phyloP scores from a whole-genome alignment of 2,113 vertebrate species.

The Zeus faber region DNA sequence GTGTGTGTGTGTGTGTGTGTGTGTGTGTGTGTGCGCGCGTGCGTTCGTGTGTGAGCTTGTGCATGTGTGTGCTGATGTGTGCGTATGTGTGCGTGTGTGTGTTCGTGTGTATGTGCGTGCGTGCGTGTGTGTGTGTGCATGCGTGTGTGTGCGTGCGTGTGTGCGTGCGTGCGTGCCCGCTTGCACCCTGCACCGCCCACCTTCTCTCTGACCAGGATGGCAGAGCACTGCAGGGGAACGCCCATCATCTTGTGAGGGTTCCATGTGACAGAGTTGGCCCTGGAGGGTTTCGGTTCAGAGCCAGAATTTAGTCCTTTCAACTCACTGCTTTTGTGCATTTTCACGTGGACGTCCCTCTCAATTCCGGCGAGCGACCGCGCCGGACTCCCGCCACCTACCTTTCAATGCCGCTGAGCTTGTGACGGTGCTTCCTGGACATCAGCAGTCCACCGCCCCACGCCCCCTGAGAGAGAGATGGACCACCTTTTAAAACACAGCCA shows the following conservation, averaged over 20 bases:
- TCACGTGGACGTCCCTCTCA: neutral
- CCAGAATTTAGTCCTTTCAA: neutral
- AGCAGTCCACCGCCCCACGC: conserved; percentile 96
- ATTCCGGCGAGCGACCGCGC: too few relatives aligned
- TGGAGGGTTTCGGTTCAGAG: conserved; percentile 54
- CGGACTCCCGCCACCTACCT: conserved; percentile 67
- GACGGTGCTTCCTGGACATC: conserved; percentile 96
- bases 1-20: neutral
- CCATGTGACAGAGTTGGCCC: conserved; percentile 98
- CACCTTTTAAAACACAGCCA: neutral
- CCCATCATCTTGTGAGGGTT: conserved; percentile 99
- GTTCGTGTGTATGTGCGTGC: conserved; percentile 7
- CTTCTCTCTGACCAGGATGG: conserved; percentile 96
- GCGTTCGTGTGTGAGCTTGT: too few relatives aligned
- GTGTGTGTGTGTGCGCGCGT: conserved; percentile 15
- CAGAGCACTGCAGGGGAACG: conserved; percentile 93
- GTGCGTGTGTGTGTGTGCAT: too few relatives aligned
- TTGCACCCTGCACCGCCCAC: conserved; percentile 73
- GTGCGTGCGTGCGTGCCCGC: conserved; percentile 5
- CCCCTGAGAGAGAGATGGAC: conserved; percentile 71
- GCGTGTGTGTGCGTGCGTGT: too few relatives aligned
- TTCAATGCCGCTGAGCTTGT: conserved; percentile 92
- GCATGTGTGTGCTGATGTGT: neutral
- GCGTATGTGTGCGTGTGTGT: conserved; percentile 12
- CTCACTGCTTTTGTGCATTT: neutral